Percentiles rank a stretch among this genome's conserved stretches.
Evolutionary conservation across 1,140 invertebrate species (phyloP).

Genomic region (Aphidius ervi): DNA sequence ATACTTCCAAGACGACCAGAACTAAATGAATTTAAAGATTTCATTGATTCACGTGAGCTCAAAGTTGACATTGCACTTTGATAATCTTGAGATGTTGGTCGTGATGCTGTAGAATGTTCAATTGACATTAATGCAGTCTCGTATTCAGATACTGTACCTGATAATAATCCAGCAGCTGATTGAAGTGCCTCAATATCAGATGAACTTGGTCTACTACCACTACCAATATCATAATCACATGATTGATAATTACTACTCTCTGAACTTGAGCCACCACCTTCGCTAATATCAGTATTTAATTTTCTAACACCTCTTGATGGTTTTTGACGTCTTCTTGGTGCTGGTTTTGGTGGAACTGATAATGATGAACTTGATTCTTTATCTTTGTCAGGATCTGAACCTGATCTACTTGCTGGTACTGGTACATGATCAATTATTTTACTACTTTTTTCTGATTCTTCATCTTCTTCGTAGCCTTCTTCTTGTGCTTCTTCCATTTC

Average conservation of each 20-base stretch:
- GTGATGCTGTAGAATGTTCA: conserved; percentile 67
- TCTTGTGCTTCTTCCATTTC: conserved; percentile 13
- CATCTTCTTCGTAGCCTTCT: conserved; percentile 10
- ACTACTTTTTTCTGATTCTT: background rate
- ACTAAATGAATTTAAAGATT: conserved; percentile 81
- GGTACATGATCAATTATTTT: conserved; percentile 23
- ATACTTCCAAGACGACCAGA: conserved; percentile 83
- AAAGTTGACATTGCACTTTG: conserved; percentile 77
- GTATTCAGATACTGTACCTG: conserved; percentile 74
- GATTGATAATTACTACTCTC: conserved; percentile 88
- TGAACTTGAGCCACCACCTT: conserved; percentile 75
- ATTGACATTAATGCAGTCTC: conserved; percentile 80
- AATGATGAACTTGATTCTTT: conserved; percentile 43
- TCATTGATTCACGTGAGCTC: conserved; percentile 84
- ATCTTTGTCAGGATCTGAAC: conserved; percentile 39
- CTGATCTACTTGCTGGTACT: conserved; percentile 37
- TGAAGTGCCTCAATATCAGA: conserved; percentile 76
- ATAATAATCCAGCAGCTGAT: conserved; percentile 54
- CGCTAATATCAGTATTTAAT: conserved; percentile 40
- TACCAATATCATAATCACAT: conserved; percentile 73
- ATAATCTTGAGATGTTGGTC: conserved; percentile 74
- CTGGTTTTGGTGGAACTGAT: conserved; percentile 39
- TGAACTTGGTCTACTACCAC: conserved; percentile 74
- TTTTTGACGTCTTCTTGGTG: conserved; percentile 42
- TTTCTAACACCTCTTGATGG: conserved; percentile 34